Base-by-base conservation (phyloP, 2,888 invertebrate genomes). In the Sphecodes monilicornis region DNA sequence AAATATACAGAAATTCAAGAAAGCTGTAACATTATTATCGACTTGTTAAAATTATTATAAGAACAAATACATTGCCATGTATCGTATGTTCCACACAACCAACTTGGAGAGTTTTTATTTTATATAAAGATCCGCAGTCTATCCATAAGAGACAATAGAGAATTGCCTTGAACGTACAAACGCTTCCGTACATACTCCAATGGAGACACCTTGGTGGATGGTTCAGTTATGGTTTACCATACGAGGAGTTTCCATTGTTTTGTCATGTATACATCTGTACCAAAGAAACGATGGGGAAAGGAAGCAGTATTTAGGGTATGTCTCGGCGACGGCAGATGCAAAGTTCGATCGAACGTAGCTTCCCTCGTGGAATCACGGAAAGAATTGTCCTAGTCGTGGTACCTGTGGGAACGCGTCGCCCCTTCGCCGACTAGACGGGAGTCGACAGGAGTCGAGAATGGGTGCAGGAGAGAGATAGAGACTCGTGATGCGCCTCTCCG, bases 351-450 rank as follows among this genome's bases (percentile, higher is more conserved):
- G 60, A 16, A 46, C 41, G 64, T 71, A 54, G 43, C 18, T 60
- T 78, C 72, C 60, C 76, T 71, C 36, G 32, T 73, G 50, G 22
- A 76, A 64, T 73, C 36, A 70, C 41, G 71, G n/a, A 32, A 60
- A 57, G 57, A 43, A 57, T 57, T 3, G 13, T 57, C 36, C 6
- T 32, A 8, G 8, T 16, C 64, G 18, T 22, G 54, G 75, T 87
- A 90, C 90, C 88, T 90, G 88, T 90, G 91, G 89, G 90, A 91
- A 90, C 86, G 75, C 78, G 66, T 66, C 46, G 70, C 18, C 86
- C 84, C 75, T 75, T 69, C 73, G 69, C 8, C 13, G 57, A 13
- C 57, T 43, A 18, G 18, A 70, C 46, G 36, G 72, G 60, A 29
- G 76, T 72, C 36, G 57, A 77, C 72, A 43, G 54, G 66, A 50